Base-by-base conservation (phyloP, 2,113 vertebrate species). In the Pedetes capensis region DNA sequence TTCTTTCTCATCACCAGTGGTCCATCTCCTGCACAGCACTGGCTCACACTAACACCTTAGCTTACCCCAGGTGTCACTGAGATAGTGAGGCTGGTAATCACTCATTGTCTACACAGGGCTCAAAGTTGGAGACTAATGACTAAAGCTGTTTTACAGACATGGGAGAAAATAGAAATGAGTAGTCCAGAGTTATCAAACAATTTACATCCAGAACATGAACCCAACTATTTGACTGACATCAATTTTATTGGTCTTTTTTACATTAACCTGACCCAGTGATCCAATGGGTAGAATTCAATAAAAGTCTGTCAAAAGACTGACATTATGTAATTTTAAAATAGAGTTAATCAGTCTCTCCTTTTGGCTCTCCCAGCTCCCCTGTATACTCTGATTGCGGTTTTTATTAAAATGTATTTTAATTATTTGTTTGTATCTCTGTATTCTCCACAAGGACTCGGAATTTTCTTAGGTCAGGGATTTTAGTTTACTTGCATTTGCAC, bases 321-420 rank as follows among this genome's bases (percentile, higher is more conserved):
- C 92, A 90, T 90, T 78, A 34, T 95, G 95, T 97, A 93, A 95
- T 97, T 95, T 96, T 78, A 81, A 95, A 93, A 76, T 34, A 85
- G 64, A 92, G 68, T 93, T 96, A 92, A 95, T 93, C 95, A 93
- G 34, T 63, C 85, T 87, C 94, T 96, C 59, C 59, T 92, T 74
- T 87, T 87, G 55, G 59, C 34, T 89, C 64, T 63, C 72, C 44
- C 44, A 59, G 20, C 27, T 49, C 8, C 37, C 51, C 25, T 39
- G 4, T 69, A 59, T 51, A 81, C 2, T 1, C 5, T 93, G 69
- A 92, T 92, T 96, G 68, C n/a, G 74, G 22, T 87, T 66, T 88
- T 95, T 97, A 95, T 96, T 95, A 97, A 96, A 85, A 81, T 68
- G 39, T 69, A 25, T 96, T 96, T 89, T 95, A 95, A 95, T 96